Base-by-base conservation (phyloP, 2,888 invertebrate genomes). In the Anoncus sp. region DNA sequence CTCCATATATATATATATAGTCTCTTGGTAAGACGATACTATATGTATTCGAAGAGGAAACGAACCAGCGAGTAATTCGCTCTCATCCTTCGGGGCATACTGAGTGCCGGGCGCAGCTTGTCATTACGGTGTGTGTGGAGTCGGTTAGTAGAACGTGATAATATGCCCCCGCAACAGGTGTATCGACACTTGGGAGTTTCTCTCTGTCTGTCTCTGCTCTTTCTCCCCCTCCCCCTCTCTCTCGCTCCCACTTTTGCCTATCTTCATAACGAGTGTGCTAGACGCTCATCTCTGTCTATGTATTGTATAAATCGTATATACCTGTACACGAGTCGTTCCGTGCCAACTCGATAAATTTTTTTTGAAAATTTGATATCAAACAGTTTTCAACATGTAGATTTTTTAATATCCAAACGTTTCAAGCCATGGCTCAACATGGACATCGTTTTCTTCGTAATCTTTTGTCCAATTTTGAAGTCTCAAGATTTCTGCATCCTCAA, bases 71-170 rank as follows among this genome's bases (percentile, higher is more conserved):
- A 71, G 79, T 67, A 71, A 74, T 77, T 73, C 77, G n/a, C n/a
- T 77, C 77, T 57, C 62, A 71, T 62, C 67, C 72, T 72, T 55
- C 77, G 66, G 77, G 75, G 79, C 66, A 73, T 63, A 53, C 59
- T 60, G 75, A 70, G 67, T 78, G 66, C 69, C 69, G 45, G 47
- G 75, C 70, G 75, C 76, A 82, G 74, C 74, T 82, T 82, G 80
- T 82, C 81, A 82, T 82, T 82, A 82, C 75, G 72, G 18, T n/a
- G n/a, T n/a, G n/a, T n/a, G n/a, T 75, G 67, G 81, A 82, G 76
- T 82, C 81, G 81, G 81, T 82, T 82, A 82, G 81, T 82, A 76
- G 81, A 80, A 80, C 81, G 81, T 80, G 81, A 82, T 82, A 82
- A 82, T 82, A 82, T 80, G 78, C 72, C 72, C 73, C 77, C 76